These are phyloP conservation scores for Zosterops pallidus DNA, from an alignment of 2,113 vertebrate species.

Conservation along the genomic window DNA sequence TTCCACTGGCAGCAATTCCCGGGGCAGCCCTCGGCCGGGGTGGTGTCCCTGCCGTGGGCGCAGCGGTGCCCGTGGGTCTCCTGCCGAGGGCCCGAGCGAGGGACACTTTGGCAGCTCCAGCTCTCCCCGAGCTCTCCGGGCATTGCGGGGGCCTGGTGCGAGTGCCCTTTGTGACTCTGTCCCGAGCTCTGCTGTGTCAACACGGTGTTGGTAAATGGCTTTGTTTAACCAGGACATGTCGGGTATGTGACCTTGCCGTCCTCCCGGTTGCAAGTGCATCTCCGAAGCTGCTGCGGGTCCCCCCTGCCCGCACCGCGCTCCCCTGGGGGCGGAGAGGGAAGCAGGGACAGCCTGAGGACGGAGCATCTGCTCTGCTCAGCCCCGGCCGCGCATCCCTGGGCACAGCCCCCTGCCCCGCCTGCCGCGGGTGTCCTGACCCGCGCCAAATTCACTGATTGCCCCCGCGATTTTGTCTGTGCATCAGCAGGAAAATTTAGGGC, in stretches of 20 bases:
- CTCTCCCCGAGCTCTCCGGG: background rate
- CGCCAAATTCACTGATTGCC: background rate
- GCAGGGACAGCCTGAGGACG: background rate
- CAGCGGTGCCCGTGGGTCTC: background rate
- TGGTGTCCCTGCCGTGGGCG: background rate
- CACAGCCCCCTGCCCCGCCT: background rate
- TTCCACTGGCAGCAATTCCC: background rate
- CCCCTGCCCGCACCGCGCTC: background rate
- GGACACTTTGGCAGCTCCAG: background rate
- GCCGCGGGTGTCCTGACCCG: background rate
- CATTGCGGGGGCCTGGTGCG: background rate
- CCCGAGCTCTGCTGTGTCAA: constrained; percentile 69
- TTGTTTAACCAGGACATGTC: constrained; percentile 68
- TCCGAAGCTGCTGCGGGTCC: background rate
- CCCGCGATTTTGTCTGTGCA: background rate
- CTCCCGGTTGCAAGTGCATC: constrained; percentile 13
- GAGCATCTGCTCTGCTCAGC: background rate
- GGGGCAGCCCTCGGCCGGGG: fast-evolving
- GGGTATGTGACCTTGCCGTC: constrained; percentile 51
- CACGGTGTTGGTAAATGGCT: constrained; percentile 60
- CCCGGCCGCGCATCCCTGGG: fast-evolving
- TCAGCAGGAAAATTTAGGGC: background rate
- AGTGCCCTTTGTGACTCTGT: constrained; percentile 71
- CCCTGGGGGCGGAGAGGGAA: background rate
- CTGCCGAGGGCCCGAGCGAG: background rate